Base-by-base conservation (phyloP, 2,888 invertebrate species). In the Unio delphinus region DNA sequence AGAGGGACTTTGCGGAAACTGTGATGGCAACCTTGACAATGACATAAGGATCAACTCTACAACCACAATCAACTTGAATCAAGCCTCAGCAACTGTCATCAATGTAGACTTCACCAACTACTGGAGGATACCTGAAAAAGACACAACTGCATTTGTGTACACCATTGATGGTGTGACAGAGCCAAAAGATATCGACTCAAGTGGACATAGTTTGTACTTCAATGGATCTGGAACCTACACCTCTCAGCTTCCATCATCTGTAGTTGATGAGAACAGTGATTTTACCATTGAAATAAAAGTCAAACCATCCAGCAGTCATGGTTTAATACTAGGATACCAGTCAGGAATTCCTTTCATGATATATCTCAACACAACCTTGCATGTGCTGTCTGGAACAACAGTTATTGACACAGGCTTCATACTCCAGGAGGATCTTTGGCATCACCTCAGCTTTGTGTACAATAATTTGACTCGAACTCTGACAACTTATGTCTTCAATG, bases 1-100 rank as follows among this genome's bases (percentile, higher is more conserved):
- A 20, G 30, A 57, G 1, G 80, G 81, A 0, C 55, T 80, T 3
- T 76, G 74, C 65, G 81, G 81, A 17, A 80, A 75, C 65, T 81
- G 80, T 65, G 79, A 81, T 45, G 65, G 61, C 7, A 73, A 76
- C 58, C 54, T 60, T 5, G 67, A 76, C 63, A 77, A 81, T 56
- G 81, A 81, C 64, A 78, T 81, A 61, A 30, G 61, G 23, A 70
- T 58, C 28, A 23, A 28, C 1, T 26, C 65, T 17, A 69, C 65
- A 18, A 56, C 23, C 26, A 45, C 59, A 8, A 26, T 67, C 15
- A 26, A 56, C 23, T 55, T 69, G 54, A 11, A 58, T 26, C 59
- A 61, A 20, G 70, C 72, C 57, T 45, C 45, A 45, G 0, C 45
- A 45, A 45, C 11, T 15, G 62, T 69, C 61, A 69, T 77, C 57